Conservation (phyloP, 2,797 vertebrate species). For the Artibeus jamaicensis region DNA sequence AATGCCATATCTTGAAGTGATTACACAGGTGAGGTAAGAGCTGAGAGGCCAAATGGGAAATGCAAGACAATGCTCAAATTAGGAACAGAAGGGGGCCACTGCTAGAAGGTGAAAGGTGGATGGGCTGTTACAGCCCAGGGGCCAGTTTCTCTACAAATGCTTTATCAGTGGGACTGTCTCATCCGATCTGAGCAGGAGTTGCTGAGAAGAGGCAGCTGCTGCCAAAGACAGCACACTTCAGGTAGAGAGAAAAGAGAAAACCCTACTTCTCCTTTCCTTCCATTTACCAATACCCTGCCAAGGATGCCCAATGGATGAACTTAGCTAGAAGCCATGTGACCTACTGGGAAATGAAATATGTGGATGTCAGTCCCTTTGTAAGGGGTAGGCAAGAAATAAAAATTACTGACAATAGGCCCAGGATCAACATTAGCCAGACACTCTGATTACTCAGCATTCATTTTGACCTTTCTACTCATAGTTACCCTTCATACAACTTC, state of each 20-base stretch:
- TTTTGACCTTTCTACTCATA: neutral
- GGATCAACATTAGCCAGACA: neutral
- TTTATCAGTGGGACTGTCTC: neutral
- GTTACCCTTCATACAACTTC: neutral
- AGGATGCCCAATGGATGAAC: neutral
- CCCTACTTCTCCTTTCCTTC: neutral
- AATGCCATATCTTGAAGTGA: neutral
- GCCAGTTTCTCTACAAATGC: neutral
- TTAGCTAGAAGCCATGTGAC: neutral
- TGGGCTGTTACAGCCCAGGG: neutral
- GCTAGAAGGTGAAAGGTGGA: neutral
- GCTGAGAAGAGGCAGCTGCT: neutral
- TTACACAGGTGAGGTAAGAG: neutral
- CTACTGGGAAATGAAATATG: neutral
- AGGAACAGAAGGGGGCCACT: neutral
- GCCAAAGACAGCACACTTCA: neutral
- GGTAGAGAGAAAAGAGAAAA: neutral
- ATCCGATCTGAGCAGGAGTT: neutral
- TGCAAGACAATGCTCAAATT: neutral
- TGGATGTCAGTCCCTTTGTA: neutral
- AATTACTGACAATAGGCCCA: neutral
- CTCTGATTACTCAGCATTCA: neutral
- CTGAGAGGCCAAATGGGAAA: neutral
- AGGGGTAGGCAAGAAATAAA: neutral
- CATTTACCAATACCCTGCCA: neutral